Evolutionary conservation across 2,888 invertebrate species (phyloP), one percentile per base, ranked within the genome.

Genomic region (Synergus umbraculus): DNA sequence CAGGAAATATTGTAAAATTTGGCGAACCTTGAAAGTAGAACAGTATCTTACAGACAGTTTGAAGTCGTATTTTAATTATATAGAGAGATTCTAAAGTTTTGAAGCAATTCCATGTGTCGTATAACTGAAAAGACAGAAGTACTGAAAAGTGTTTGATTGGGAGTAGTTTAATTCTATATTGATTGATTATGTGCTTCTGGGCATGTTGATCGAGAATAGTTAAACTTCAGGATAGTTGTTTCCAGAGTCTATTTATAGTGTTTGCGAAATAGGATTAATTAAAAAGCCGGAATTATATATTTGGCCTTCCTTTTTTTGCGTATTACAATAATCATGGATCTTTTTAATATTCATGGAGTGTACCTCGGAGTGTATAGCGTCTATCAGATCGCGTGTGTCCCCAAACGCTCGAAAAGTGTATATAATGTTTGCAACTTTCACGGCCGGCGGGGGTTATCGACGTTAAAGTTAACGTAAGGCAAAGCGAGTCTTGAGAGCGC

Each of bases 301-400:
- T 73, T 41, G 9, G 73, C 13, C 10, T 73, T 73, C 37, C 37
- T 49, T 8, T 69, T 29, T 69, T 15, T 49, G 69, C 69, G 49
- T 73, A 54, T 73, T 73, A n/a, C 54, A 58, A 18, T 58, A n/a
- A 29, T 9, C 49, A 29, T 66, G 46, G n/a, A 73, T 12, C 49
- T 15, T 73, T 73, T 73, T 73, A 73, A 73, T 73, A 73, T 73
- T 73, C 73, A 73, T 54, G 73, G 54, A 73, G 41, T n/a, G 54
- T 29, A 29, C 22, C 73, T 54, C 41, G 73, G 54, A 73, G 41
- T 37, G 37, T 37, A 49, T 69, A 15, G 46, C 22, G 73, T 29
- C 15, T 73, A 73, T 73, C 73, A 73, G 73, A 73, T 73, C 73
- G 54, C 73, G 54, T 73, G 69, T 49, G 73, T 73, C 73, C 73